Evolutionary conservation across 1,140 invertebrate species (phyloP), one percentile per base, ranked within the genome.

Genomic region (Formica exsecta): DNA sequence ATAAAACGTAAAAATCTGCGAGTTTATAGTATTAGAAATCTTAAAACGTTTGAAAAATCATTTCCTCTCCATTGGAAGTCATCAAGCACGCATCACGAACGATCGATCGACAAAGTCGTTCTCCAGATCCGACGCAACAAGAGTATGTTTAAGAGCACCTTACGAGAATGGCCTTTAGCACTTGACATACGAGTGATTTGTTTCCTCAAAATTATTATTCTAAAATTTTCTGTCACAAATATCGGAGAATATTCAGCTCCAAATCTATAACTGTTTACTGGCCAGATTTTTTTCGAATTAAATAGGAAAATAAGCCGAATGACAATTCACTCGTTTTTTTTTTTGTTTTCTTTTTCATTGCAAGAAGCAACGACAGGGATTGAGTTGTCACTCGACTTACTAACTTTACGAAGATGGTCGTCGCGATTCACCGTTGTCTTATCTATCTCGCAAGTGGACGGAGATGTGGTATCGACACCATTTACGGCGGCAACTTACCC

Each of bases 371-470:
- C 36, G 5, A 44, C 32, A 19, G 16, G 38, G 7, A 29, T 1
- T 19, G 22, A 13, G 19, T 13, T 6, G 32, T 32, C 74, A 36
- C 38, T 29, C 44, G 41, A 66, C 36, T 16, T 25, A 29, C 19
- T 19, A 19, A 36, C n/a, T 32, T 75, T 36, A 36, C n/a, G 32
- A 22, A 36, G 64, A n/a, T 19, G 64, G 16, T 8, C 29, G 38
- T 51, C 32, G 62, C 65, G 36, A 41, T 51, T 13, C 16, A 51
- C 16, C 36, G 5, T 36, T 51, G 64, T 65, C 88, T 90, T 90
- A 90, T 87, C 88, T 90, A 85, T 74, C 87, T 90, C 88, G 76
- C 77, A 74, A 87, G 70, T 86, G 88, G 71, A 81, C 71, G 85
- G 70, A 71, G 64, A 77, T 54, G 66, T 48, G 48, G 51, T 32